phyloP scores from a whole-genome alignment of 2,113 vertebrate species.

The Paracanthobrama guichenoti region DNA sequence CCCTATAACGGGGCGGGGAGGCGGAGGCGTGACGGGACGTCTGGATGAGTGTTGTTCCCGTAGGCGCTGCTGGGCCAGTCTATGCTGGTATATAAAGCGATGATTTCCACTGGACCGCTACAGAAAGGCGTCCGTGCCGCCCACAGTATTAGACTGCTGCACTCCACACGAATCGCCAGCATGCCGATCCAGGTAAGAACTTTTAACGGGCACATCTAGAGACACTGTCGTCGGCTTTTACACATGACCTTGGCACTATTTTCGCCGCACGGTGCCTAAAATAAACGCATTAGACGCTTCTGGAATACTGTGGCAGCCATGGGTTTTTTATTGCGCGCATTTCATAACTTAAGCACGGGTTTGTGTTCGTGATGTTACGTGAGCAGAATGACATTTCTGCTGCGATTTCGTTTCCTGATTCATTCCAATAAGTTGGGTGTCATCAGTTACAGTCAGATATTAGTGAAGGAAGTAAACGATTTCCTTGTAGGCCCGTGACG shows the following conservation, averaged over 20 bases:
- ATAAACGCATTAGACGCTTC: background rate
- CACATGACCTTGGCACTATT: conserved; percentile 9
- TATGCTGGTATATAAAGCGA: background rate
- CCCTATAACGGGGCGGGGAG: background rate
- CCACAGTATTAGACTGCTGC: conserved; percentile 52
- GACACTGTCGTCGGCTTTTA: background rate
- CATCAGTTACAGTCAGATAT: background rate
- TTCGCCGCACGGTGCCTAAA: background rate
- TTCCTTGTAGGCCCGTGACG: conserved; percentile 2
- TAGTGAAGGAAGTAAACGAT: background rate
- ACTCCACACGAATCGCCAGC: conserved; percentile 51
- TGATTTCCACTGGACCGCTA: conserved; percentile 42
- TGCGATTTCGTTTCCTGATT: background rate
- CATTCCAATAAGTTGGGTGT: background rate
- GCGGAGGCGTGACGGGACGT: background rate
- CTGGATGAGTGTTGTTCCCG: background rate
- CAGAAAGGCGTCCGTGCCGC: conserved; percentile 41
- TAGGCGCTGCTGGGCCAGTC: background rate
- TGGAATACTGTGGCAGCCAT: background rate
- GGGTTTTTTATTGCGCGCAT: background rate
- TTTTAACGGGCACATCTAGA: background rate
- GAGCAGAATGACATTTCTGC: background rate
- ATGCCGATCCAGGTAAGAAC: conserved; percentile 77
- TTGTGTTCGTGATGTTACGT: background rate
- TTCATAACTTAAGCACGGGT: background rate